Percentiles rank a stretch among this genome's conserved stretches.
phyloP scores from a whole-genome alignment of 2,797 vertebrate genomes.

The Macrochelys suwanniensis region DNA sequence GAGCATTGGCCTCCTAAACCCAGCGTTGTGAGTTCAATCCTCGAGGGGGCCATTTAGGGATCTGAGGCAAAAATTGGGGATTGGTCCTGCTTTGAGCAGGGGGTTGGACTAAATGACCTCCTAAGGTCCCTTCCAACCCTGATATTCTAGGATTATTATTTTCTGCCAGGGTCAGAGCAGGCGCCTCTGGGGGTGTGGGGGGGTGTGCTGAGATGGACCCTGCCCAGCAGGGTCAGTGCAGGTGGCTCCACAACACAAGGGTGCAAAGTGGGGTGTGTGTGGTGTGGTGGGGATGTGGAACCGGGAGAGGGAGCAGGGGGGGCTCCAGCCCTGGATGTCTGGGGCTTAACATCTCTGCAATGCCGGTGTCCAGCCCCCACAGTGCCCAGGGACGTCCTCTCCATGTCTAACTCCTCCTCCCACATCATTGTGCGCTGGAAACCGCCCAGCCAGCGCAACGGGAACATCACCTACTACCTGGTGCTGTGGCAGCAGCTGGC shows the following conservation, averaged over 20 bases:
- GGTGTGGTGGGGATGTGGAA: too few relatives aligned
- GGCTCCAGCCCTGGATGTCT: too few relatives aligned
- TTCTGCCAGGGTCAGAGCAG: neutral
- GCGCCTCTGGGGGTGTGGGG: too few relatives aligned
- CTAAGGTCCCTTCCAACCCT: too few relatives aligned
- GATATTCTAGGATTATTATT: too few relatives aligned
- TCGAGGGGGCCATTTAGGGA: too few relatives aligned
- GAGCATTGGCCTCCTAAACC: too few relatives aligned
- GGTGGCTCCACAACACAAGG: neutral
- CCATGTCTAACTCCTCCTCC: constrained; percentile 85
- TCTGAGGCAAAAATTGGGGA: too few relatives aligned
- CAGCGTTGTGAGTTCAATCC: too few relatives aligned
- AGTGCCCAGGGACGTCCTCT: constrained; percentile 84
- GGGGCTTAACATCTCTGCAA: neutral
- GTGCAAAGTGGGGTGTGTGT: neutral
- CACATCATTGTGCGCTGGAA: constrained; percentile 87
- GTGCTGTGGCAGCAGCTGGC: constrained; percentile 86
- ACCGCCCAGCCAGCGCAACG: constrained; percentile 83
- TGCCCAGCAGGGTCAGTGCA: neutral
- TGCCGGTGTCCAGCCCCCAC: constrained; percentile 77
- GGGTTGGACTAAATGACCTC: too few relatives aligned
- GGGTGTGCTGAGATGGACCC: neutral
- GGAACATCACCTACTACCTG: constrained; percentile 85
- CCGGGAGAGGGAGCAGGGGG: neutral
- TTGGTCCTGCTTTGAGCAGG: too few relatives aligned